phyloP scores from a whole-genome alignment of 2,888 invertebrate species.

The Eremobia ochroleuca region DNA sequence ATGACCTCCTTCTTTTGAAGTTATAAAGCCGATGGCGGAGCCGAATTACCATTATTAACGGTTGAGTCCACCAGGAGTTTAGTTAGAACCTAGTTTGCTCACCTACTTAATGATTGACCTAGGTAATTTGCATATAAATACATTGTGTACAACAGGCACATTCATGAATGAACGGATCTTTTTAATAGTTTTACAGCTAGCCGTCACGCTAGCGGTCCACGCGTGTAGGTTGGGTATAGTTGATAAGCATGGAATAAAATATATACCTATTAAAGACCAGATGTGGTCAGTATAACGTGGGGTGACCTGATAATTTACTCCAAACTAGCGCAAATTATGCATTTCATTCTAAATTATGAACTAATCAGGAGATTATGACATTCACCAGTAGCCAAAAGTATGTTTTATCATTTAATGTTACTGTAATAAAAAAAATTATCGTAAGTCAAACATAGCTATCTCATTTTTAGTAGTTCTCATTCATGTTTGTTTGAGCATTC shows the following conservation, averaged over 20 bases:
- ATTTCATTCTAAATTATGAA: neutral
- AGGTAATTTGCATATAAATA: neutral
- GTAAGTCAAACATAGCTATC: constrained; percentile 7
- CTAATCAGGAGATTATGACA: neutral
- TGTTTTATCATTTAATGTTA: neutral
- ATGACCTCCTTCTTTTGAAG: neutral
- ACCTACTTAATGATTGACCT: neutral
- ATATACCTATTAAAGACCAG: neutral
- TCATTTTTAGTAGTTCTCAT: neutral
- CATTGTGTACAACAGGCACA: neutral
- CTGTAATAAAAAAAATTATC: neutral
- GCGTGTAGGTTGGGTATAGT: constrained; percentile 17
- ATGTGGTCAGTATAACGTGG: neutral
- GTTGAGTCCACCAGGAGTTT: neutral
- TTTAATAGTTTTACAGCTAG: neutral
- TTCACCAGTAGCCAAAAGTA: neutral
- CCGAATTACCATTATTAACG: neutral
- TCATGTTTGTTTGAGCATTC: constrained; percentile 7
- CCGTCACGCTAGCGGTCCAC: neutral
- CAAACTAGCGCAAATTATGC: neutral
- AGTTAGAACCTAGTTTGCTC: neutral
- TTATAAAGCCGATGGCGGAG: neutral
- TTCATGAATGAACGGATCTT: constrained; percentile 1
- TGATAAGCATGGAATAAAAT: neutral
- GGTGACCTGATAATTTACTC: neutral